phyloP scores from a whole-genome alignment of 1,140 invertebrate genomes.

The Eriosoma lanigerum region DNA sequence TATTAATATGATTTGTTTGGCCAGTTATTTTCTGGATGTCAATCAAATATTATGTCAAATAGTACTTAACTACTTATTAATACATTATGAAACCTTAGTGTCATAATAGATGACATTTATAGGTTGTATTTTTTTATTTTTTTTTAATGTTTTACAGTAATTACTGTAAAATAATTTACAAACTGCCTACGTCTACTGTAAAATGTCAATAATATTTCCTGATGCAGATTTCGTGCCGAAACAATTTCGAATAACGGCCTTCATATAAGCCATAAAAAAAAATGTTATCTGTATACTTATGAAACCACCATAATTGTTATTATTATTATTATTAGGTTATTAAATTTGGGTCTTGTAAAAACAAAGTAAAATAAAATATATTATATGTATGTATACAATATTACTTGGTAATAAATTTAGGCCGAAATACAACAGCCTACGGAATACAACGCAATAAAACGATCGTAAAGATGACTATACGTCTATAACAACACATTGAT shows the following conservation, averaged over 20 bases:
- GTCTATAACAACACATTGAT: slow-evolving; percentile 15
- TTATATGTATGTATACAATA: neutral
- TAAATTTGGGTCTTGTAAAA: neutral
- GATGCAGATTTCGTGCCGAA: neutral
- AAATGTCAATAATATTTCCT: neutral
- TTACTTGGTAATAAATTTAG: slow-evolving; percentile 37
- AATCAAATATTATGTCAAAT: too few relatives aligned
- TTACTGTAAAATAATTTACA: neutral
- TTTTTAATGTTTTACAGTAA: neutral
- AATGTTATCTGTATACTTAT: neutral
- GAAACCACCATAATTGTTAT: slow-evolving; percentile 3
- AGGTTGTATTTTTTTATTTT: too few relatives aligned
- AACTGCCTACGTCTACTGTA: neutral
- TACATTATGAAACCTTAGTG: too few relatives aligned
- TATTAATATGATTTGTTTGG: too few relatives aligned
- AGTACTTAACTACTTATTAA: too few relatives aligned
- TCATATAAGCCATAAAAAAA: neutral
- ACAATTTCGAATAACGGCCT: neutral
- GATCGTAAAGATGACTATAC: slow-evolving; percentile 40
- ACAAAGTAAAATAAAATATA: slow-evolving; percentile 7
- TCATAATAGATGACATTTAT: neutral
- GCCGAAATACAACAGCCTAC: slow-evolving; percentile 18
- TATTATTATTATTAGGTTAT: slow-evolving; percentile 2
- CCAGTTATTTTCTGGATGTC: too few relatives aligned
- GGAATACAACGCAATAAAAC: slow-evolving; percentile 45